Evolutionary conservation across 2,797 vertebrate genomes (phyloP), one percentile per base, ranked within the genome.

Genomic region (Poeciliopsis gracilis): DNA sequence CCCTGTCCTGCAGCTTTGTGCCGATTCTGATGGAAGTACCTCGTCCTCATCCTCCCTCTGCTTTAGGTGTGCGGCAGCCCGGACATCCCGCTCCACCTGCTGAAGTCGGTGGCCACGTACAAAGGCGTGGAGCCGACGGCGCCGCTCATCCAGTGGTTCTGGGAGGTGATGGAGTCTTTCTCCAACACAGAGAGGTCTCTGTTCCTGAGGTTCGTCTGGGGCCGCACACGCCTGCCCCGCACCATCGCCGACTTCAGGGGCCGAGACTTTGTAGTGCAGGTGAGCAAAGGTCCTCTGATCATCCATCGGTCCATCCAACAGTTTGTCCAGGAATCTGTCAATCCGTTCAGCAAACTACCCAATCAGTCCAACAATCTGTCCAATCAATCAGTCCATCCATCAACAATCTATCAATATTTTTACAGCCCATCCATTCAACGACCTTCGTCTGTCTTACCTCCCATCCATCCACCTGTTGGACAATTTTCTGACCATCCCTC

Each of bases 91-190:
- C 96, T 99, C 75, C 98, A 99, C 87, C 97, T 99, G 83, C 92
- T 99, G 55, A 99, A 99, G 92, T 99, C 98, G 0, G 98, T 99
- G 89, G 98, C 98, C 67, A 99, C 98, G 0, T 99, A 99, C 5
- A 99, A 99, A 89, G 98, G 98, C 0, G 95, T 99, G 15, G 98
- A 99, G 84, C 98, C 98, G 0, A 97, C 97, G 0, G 95, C 98
- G 0, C 94, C 98, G 1, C 95, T 99, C 86, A 97, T 98, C 81
- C 98, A 99, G 93, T 99, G 98, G 98, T 99, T 99, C 94, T 99
- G 98, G 98, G 98, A 99, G 5, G 98, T 99, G 86, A 99, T 99
- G 98, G 98, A 99, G 89, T 98, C 98, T 45, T 99, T 99, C 93
- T 99, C 98, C 87, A 99, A 98, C 88, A 99, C 98, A 0, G 98